phyloP scores from a whole-genome alignment of 2,797 vertebrate genomes.

The Pseudocheirus occidentalis region DNA sequence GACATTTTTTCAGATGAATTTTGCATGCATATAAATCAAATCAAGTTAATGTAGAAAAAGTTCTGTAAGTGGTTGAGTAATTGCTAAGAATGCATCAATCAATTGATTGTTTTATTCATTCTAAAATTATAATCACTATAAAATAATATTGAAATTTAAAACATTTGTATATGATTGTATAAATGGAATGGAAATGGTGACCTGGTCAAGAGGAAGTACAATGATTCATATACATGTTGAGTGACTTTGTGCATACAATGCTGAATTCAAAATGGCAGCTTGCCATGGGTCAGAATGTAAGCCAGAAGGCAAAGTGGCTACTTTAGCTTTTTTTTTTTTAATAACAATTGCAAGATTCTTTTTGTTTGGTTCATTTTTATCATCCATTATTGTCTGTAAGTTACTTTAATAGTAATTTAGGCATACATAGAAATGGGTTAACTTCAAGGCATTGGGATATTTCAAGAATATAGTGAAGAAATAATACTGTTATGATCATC shows the following conservation, averaged over 20 bases:
- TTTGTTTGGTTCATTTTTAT: neutral
- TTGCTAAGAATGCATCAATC: neutral
- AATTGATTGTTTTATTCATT: constrained; percentile 19
- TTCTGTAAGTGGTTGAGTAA: neutral
- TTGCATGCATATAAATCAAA: constrained; percentile 32
- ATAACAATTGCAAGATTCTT: neutral
- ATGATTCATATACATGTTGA: constrained; percentile 28
- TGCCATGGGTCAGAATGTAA: neutral
- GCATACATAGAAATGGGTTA: neutral
- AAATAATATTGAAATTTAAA: constrained; percentile 36
- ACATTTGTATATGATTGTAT: neutral
- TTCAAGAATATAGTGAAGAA: neutral
- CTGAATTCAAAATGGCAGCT: constrained; percentile 11
- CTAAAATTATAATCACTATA: constrained; percentile 17
- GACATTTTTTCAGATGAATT: constrained; percentile 37
- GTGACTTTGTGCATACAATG: neutral
- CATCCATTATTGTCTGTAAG: neutral
- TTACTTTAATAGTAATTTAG: neutral
- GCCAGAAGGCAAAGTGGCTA: neutral
- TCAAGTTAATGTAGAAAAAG: constrained; percentile 47
- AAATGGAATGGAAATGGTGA: constrained; percentile 27
- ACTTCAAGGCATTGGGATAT: neutral
- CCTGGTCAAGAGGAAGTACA: neutral
- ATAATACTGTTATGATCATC: neutral
- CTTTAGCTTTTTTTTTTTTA: neutral